These are phyloP conservation scores for Drosophila paranaensis DNA, from an alignment of 2,888 invertebrate genomes.

Conservation along the genomic window DNA sequence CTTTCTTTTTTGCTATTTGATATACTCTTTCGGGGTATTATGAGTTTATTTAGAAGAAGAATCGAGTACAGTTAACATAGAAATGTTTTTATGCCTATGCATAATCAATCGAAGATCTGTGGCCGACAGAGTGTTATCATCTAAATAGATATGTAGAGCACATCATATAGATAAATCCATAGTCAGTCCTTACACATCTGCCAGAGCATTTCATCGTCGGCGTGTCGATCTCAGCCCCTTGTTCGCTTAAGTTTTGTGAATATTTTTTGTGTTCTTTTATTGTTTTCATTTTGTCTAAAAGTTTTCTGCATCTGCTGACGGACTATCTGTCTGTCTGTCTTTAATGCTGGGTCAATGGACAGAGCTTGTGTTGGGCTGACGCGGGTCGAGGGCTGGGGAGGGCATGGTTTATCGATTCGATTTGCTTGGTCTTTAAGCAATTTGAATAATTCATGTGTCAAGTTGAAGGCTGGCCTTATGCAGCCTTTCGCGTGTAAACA, in stretches of 20 bases:
- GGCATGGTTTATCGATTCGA: conserved; percentile 55
- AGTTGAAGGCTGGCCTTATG: conserved; percentile 65
- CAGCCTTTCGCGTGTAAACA: conserved; percentile 55
- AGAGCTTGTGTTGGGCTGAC: conserved; percentile 23
- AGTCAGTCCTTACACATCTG: too few relatives aligned
- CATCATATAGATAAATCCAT: not conserved
- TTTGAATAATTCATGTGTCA: conserved; percentile 74
- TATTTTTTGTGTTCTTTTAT: conserved; percentile 16
- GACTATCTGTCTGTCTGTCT: conserved; percentile 47
- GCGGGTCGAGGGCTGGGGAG: conserved; percentile 9
- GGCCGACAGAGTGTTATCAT: too few relatives aligned
- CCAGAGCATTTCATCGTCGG: conserved; percentile 4
- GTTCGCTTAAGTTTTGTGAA: conserved; percentile 2
- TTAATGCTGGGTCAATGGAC: conserved; percentile 77
- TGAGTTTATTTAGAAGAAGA: not conserved
- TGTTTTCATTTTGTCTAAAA: conserved; percentile 31
- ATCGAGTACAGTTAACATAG: not conserved
- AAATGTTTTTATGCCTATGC: not conserved
- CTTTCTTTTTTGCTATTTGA: not conserved
- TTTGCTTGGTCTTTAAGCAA: conserved; percentile 49
- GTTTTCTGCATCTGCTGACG: conserved; percentile 41
- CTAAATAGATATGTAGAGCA: not conserved
- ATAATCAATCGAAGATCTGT: not conserved
- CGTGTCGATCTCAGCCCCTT: not conserved
- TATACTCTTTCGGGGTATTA: not conserved